phyloP scores from a whole-genome alignment of 2,888 invertebrate genomes.

The Drosophila leonis region DNA sequence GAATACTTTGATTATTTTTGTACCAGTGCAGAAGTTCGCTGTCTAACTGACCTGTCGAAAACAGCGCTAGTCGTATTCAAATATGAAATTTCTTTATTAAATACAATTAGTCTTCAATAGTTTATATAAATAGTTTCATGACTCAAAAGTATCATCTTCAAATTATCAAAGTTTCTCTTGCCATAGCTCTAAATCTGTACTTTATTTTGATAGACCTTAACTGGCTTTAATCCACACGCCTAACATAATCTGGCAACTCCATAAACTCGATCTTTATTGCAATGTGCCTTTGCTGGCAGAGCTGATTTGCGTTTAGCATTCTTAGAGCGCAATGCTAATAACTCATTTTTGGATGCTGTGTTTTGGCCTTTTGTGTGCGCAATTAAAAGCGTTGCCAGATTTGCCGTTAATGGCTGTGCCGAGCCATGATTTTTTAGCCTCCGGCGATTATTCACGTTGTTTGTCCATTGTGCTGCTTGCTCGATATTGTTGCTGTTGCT shows the following conservation, averaged over 20 bases:
- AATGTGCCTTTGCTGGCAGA: background rate
- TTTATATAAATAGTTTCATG: too few species aligned
- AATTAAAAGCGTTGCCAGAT: slow-evolving; percentile 80
- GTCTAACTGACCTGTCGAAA: background rate
- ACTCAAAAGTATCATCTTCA: background rate
- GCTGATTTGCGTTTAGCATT: slow-evolving; percentile 30
- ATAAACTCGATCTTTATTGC: background rate
- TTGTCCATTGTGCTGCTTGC: slow-evolving; percentile 49
- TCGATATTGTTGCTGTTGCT: slow-evolving; percentile 26
- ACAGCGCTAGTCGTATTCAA: too few species aligned
- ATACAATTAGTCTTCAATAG: too few species aligned
- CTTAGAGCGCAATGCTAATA: slow-evolving; percentile 14
- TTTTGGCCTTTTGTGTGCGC: slow-evolving; percentile 67
- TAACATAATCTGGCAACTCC: background rate
- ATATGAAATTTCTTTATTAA: too few species aligned
- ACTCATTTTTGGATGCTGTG: slow-evolving; percentile 69
- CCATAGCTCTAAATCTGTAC: background rate
- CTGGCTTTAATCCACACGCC: background rate
- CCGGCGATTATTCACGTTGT: slow-evolving; percentile 44
- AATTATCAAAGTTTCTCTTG: background rate
- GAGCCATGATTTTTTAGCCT: slow-evolving; percentile 60
- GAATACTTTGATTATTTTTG: background rate
- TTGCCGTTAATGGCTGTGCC: slow-evolving; percentile 73
- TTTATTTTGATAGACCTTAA: background rate
- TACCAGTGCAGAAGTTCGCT: background rate